Evolutionary conservation across 1,140 invertebrate species (phyloP).

Genomic region (Drosophila repletoides): DNA sequence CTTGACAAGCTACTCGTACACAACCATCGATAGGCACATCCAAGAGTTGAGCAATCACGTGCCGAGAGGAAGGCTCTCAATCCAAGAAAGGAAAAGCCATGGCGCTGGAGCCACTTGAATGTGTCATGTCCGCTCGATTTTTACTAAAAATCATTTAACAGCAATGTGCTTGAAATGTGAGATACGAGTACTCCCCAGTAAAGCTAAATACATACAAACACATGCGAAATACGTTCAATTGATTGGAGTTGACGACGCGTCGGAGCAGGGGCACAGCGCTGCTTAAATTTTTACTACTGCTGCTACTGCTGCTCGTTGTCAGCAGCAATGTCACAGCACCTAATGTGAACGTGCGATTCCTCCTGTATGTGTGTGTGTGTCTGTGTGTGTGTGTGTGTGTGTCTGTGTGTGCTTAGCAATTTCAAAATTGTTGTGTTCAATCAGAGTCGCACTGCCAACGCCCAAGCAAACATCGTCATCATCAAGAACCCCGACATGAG

Average conservation of each 20-base stretch:
- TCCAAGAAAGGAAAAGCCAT: not conserved
- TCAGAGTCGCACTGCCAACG: conserved; percentile 56
- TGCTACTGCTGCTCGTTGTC: conserved; percentile 50
- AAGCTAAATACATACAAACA: conserved; percentile 27
- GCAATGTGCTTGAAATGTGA: conserved; percentile 64
- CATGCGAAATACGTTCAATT: conserved; percentile 62
- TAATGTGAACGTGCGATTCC: conserved; percentile 58
- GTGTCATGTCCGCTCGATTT: conserved; percentile 78
- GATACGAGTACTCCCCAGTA: conserved; percentile 48
- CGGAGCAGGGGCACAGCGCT: conserved; percentile 37
- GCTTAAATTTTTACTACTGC: conserved; percentile 75
- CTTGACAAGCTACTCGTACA: conserved; percentile 48
- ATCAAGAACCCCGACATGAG: conserved; percentile 20
- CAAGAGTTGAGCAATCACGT: conserved; percentile 68
- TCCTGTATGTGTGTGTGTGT: conserved; percentile 3
- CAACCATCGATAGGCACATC: conserved; percentile 43
- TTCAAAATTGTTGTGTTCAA: conserved; percentile 78
- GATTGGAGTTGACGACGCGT: conserved; percentile 60
- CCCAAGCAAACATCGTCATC: conserved; percentile 29
- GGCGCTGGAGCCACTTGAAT: conserved; percentile 62
- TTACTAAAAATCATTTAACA: conserved; percentile 80
- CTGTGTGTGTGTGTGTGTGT: not conserved
- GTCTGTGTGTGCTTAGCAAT: conserved; percentile 59
- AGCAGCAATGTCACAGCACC: conserved; percentile 65
- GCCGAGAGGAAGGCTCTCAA: conserved; percentile 7